Conservation (phyloP, 2,113 vertebrate species). For the Cathartes aura region DNA sequence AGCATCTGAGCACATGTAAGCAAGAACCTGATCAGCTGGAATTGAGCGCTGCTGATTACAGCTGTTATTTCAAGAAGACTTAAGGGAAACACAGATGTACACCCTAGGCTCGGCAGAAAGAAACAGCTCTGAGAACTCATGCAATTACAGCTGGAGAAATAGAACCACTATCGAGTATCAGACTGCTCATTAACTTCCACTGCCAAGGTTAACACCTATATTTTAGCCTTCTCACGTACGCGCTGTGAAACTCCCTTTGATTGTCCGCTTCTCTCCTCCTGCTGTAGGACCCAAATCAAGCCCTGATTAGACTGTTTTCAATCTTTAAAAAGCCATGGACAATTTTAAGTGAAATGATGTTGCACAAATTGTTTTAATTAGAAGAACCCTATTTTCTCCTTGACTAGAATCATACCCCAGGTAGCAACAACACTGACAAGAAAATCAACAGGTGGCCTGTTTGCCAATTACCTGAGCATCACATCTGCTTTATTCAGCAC, state of each 20-base stretch:
- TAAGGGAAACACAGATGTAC: background rate
- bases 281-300: slow-evolving; percentile 9
- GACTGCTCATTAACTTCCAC: background rate
- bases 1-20: background rate
- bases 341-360: slow-evolving; percentile 39
- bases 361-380: slow-evolving; percentile 49
- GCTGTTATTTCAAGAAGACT: background rate
- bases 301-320: slow-evolving; percentile 1
- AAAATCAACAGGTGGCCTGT: slow-evolving; percentile 28
- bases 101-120: background rate
- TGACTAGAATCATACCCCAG: slow-evolving; percentile 18
- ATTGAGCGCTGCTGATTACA: background rate
- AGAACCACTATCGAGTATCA: background rate
- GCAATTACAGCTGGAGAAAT: background rate
- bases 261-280: background rate
- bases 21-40: background rate
- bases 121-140: background rate
- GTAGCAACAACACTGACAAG: slow-evolving; percentile 12
- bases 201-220: background rate
- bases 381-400: slow-evolving; percentile 48
- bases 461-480: slow-evolving; percentile 3
- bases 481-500: slow-evolving; percentile 32
- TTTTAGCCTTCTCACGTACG: background rate
- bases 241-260: background rate
- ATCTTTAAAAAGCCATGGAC: slow-evolving; percentile 26